phyloP scores from a whole-genome alignment of 1,140 invertebrate genomes.

The Neotoxoptera formosana region DNA sequence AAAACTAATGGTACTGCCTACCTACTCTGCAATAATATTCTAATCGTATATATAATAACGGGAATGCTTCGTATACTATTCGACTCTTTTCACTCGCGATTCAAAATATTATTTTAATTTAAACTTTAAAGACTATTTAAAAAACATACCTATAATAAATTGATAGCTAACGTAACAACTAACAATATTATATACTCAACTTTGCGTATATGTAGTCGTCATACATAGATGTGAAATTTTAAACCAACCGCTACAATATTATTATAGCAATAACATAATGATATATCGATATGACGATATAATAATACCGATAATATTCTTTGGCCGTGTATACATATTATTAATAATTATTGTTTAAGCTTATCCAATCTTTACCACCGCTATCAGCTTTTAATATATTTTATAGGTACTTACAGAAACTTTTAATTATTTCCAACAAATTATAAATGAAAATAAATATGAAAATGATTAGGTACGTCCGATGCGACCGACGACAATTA shows the following conservation, averaged over 20 bases:
- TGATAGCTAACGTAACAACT: background rate
- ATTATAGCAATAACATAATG: background rate
- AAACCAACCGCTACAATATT: background rate
- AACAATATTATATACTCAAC: too few species aligned
- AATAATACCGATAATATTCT: too few species aligned
- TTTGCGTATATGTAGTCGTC: too few species aligned
- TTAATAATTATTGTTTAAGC: background rate
- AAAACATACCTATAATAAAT: background rate
- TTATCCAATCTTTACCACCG: background rate
- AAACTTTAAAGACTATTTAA: background rate
- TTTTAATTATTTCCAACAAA: background rate
- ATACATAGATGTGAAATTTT: background rate
- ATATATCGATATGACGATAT: too few species aligned
- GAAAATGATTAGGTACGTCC: background rate
- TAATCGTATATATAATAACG: background rate
- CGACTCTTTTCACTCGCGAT: background rate
- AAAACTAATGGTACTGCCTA: background rate
- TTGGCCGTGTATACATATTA: background rate
- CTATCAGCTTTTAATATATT: background rate
- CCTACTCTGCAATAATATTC: background rate
- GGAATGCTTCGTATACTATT: background rate
- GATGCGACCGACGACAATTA: background rate
- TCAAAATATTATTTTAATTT: background rate
- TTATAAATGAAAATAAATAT: background rate
- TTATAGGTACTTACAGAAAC: too few species aligned